A percentile compares a stretch with the other conserved stretches of the same genome.
Evolutionary conservation across 2,113 vertebrate genomes (phyloP).

Genomic region (Capreolus pygargus): DNA sequence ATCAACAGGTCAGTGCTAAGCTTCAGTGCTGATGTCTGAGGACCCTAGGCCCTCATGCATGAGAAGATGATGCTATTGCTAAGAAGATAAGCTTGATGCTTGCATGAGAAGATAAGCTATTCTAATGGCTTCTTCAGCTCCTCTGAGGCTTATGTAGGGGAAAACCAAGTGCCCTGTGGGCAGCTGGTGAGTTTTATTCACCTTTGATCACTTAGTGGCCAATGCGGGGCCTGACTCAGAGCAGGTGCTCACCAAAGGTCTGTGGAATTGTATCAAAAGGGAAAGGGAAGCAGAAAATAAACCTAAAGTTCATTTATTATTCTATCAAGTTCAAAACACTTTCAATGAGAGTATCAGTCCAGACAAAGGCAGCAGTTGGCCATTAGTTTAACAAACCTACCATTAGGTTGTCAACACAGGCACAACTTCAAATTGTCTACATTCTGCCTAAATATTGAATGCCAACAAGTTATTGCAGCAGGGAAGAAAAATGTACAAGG

Average conservation of each 20-base stretch:
- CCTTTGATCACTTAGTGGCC: not conserved
- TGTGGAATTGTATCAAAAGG: conserved; percentile 15
- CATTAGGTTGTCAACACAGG: not conserved
- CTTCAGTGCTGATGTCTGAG: not conserved
- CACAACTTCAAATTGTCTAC: not conserved
- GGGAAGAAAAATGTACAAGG: not conserved
- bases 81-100: too few species aligned
- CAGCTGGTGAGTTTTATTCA: not conserved
- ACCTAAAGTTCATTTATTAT: not conserved
- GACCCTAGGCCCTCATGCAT: not conserved
- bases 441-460: not conserved
- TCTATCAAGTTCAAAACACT: conserved; percentile 13
- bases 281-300: not conserved
- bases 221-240: not conserved
- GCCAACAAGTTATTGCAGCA: not conserved
- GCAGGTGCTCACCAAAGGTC: not conserved
- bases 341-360: not conserved
- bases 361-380: not conserved
- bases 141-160: not conserved
- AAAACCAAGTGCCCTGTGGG: not conserved
- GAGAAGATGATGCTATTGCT: not conserved
- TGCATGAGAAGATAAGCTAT: too few species aligned
- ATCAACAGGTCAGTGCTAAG: not conserved
- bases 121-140: not conserved
- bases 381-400: not conserved